A percentile compares a stretch with the other conserved stretches of the same genome.
These are phyloP conservation scores for Latrodectus elegans DNA, from an alignment of 2,888 invertebrate genomes.

Conservation along the genomic window DNA sequence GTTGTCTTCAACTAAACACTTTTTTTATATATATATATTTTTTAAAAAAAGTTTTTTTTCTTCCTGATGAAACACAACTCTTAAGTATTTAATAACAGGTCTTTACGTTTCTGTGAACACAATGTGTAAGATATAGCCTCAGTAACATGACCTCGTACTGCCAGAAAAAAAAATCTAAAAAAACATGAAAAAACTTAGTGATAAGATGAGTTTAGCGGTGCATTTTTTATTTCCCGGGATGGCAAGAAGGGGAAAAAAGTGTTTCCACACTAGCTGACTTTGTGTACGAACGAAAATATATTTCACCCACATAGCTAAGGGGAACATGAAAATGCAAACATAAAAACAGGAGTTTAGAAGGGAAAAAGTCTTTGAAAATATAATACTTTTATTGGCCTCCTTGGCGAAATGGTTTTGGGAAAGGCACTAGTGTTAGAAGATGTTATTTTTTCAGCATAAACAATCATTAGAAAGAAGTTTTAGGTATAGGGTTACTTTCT, in stretches of 20 bases:
- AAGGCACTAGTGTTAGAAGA: too few relatives aligned
- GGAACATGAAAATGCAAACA: not conserved
- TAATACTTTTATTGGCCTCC: not conserved
- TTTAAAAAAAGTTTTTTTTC: not conserved
- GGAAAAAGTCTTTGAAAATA: not conserved
- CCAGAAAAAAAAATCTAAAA: too few relatives aligned
- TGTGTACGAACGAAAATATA: slow-evolving; percentile 4
- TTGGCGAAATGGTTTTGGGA: not conserved
- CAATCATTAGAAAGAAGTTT: not conserved
- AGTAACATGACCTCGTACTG: too few relatives aligned
- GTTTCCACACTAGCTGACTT: not conserved
- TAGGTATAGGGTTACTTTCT: not conserved
- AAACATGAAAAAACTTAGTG: too few relatives aligned
- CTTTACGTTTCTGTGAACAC: not conserved
- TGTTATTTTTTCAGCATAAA: not conserved
- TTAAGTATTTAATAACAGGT: slow-evolving; percentile 17
- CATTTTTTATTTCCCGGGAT: too few relatives aligned
- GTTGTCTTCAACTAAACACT: too few relatives aligned
- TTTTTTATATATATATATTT: too few relatives aligned
- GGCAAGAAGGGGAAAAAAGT: not conserved
- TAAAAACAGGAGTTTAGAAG: not conserved
- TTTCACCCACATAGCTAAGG: slow-evolving; percentile 4
- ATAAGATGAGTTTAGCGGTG: too few relatives aligned
- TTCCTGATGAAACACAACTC: not conserved
- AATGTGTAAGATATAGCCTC: slow-evolving; percentile 11